Evolutionary conservation across 1,140 invertebrate genomes (phyloP), one percentile per base, ranked within the genome.

Genomic region (Saccostrea cuccullata): DNA sequence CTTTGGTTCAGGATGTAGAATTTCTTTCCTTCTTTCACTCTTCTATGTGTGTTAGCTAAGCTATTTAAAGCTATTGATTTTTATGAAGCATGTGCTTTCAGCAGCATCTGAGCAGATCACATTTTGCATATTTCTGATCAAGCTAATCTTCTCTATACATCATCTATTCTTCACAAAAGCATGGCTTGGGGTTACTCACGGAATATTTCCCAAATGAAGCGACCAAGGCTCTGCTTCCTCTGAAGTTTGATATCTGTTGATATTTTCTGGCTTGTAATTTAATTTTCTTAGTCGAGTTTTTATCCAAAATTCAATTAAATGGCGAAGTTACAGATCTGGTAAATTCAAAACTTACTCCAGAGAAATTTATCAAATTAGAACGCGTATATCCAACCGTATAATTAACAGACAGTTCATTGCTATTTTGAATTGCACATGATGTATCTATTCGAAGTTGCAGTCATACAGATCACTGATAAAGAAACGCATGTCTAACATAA

Each of bases 101-200:
- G 2, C 40, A 47, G 20, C 58, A 60, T 60, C 58, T 60, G 3
- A 20, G 20, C 15, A 60, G 11, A 60, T 60, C 58, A 20, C 15
- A 15, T 60, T 60, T 60, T 60, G 20, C 15, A 60, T 20, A 60
- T 60, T 15, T 17, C 58, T 60, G 15, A 60, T 60, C 58, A 60
- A 15, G 15, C 15, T 60, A 60, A 60, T 60, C 58, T 60, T 60
- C 58, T 60, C 58, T 60, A 60, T 60, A 15, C 58, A 60, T 15
- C 20, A 60, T 20, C 4, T 17, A 73, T 30, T 73, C 13, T 60
- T 5, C 20, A 26, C 30, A 13, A 73, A 36, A 73, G 70, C 4
- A 30, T 73, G 70, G n/a, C 70, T 36, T 73, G 30, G 15, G 70
- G n/a, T 73, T n/a, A 73, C 30, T 73, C 70, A 73, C 23, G 70